A percentile compares a stretch with the other conserved stretches of the same genome.
phyloP scores from a whole-genome alignment of 2,113 vertebrate genomes.

The Chunga burmeisteri region DNA sequence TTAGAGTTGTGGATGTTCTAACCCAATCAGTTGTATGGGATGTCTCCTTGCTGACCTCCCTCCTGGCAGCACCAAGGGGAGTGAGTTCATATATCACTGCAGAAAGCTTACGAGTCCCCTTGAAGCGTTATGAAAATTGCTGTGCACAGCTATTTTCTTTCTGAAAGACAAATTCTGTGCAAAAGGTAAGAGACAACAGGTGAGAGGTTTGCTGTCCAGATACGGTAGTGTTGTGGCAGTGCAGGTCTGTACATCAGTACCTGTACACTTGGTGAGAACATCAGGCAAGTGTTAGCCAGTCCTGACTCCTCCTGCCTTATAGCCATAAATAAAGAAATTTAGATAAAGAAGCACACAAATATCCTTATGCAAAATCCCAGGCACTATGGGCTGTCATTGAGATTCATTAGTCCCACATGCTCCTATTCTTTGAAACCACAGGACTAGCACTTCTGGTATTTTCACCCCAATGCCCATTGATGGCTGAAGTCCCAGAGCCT shows the following conservation, averaged over 20 bases:
- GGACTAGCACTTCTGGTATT: not conserved
- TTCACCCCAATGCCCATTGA: not conserved
- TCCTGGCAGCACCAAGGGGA: constrained; percentile 3
- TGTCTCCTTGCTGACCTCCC: constrained; percentile 26
- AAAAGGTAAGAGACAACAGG: not conserved
- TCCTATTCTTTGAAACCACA: not conserved
- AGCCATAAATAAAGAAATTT: not conserved
- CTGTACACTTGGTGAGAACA: not conserved
- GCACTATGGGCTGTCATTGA: not conserved
- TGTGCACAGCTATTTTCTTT: not conserved
- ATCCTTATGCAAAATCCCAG: not conserved
- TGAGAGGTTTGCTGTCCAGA: not conserved
- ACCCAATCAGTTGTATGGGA: not conserved
- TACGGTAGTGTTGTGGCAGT: not conserved
- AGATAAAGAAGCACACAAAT: not conserved
- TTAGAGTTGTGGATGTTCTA: constrained; percentile 1
- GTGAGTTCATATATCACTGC: not conserved
- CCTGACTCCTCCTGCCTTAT: not conserved
- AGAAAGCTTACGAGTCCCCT: not conserved
- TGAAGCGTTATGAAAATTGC: constrained; percentile 6
- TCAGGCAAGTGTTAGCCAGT: accelerated
- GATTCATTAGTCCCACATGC: not conserved
- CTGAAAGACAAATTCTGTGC: constrained; percentile 5
- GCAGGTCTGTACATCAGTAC: not conserved
- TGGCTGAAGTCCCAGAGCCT: not conserved